A percentile compares a stretch with the other conserved stretches of the same genome.
phyloP scores from a whole-genome alignment of 1,140 invertebrate genomes.

The Sitobion miscanthi region DNA sequence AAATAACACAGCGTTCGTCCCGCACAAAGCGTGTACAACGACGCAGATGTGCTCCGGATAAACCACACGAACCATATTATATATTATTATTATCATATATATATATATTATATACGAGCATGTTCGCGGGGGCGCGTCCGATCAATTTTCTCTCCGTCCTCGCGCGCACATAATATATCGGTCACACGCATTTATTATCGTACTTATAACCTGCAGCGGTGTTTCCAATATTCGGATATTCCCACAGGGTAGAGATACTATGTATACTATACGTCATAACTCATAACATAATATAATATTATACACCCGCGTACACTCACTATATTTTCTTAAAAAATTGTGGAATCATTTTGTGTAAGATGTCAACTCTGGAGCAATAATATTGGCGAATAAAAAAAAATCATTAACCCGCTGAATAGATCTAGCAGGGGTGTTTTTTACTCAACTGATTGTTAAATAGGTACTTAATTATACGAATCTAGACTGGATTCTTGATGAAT shows the following conservation, averaged over 20 bases:
- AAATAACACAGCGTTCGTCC: constrained; percentile 31
- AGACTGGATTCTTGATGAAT: no score
- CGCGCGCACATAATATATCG: background rate
- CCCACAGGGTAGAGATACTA: no score
- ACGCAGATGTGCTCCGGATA: constrained; percentile 29
- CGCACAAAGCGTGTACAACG: constrained; percentile 18
- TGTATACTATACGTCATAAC: no score
- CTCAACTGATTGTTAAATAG: no score
- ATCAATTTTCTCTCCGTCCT: constrained; percentile 25
- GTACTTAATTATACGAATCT: no score
- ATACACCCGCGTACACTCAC: background rate
- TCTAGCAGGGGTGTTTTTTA: no score
- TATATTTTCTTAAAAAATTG: background rate
- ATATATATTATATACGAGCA: background rate
- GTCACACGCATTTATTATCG: background rate
- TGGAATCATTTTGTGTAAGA: no score
- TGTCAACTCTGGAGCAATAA: no score
- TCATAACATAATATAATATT: no score
- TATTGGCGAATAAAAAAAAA: no score
- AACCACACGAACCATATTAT: background rate
- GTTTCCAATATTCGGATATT: background rate
- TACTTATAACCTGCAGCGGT: background rate
- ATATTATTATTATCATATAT: background rate
- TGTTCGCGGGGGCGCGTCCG: background rate
- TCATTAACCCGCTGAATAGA: no score